Evolutionary conservation across 2,797 vertebrate species (phyloP).

Genomic region (Aulostomus chinensis): DNA sequence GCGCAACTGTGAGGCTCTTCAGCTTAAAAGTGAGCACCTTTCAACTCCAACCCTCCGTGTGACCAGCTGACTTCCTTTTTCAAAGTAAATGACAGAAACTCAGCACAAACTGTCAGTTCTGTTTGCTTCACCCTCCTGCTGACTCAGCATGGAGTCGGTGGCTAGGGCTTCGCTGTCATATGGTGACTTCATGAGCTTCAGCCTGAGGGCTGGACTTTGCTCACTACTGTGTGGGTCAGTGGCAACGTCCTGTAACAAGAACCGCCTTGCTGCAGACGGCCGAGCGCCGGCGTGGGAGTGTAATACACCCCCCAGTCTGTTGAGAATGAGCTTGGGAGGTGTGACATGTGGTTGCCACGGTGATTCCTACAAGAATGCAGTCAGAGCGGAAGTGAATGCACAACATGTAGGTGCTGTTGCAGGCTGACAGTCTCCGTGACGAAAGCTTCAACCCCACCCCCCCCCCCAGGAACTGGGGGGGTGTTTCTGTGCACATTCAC

Average conservation of each 20-base stretch:
- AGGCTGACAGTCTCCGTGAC: conserved; percentile 27
- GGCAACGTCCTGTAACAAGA: conserved; percentile 28
- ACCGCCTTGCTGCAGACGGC: conserved; percentile 46
- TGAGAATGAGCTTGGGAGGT: conserved; percentile 48
- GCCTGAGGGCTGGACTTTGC: conserved; percentile 35
- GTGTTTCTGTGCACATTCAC: conserved; percentile 15
- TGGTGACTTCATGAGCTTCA: conserved; percentile 12
- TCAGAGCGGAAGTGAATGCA: conserved; percentile 48
- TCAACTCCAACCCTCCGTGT: background rate
- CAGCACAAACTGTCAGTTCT: too few species aligned
- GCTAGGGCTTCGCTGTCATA: conserved; percentile 3
- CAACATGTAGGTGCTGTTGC: conserved; percentile 30
- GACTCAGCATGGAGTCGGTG: too few species aligned
- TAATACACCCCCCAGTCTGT: conserved; percentile 30
- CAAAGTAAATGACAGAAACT: background rate
- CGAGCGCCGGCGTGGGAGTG: conserved; percentile 46
- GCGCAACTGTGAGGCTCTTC: background rate
- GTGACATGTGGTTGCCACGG: conserved; percentile 61
- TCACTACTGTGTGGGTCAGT: conserved; percentile 28
- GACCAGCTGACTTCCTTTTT: background rate
- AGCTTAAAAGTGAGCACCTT: background rate
- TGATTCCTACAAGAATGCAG: conserved; percentile 31
- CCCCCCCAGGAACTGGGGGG: background rate
- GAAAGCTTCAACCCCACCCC: conserved; percentile 1
- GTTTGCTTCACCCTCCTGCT: too few species aligned